Evolutionary conservation across 2,113 vertebrate genomes (phyloP).

Genomic region (Pagrus major): DNA sequence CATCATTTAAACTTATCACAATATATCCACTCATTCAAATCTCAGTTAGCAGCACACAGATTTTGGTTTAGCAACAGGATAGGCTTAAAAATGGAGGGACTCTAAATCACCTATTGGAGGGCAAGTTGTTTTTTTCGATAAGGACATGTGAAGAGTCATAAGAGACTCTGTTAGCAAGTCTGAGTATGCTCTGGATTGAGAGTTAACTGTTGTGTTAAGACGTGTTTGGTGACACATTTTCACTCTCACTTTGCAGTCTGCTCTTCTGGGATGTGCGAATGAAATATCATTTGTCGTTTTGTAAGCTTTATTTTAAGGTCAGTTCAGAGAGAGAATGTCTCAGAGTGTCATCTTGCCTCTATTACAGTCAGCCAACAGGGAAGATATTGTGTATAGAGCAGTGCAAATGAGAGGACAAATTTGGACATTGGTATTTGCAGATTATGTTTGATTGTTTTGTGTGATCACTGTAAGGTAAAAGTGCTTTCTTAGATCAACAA

Average conservation of each 20-base stretch:
- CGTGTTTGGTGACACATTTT: background rate
- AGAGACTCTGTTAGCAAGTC: too few species aligned
- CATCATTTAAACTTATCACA: too few species aligned
- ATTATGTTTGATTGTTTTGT: background rate
- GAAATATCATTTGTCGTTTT: background rate
- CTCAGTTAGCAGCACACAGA: too few species aligned
- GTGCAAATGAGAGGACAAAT: background rate
- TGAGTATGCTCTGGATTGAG: background rate
- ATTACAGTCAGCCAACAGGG: background rate
- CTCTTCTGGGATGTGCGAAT: slow-evolving; percentile 10
- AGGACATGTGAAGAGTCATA: too few species aligned
- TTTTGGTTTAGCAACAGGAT: too few species aligned
- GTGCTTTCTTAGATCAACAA: background rate
- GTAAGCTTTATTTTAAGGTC: slow-evolving; percentile 6
- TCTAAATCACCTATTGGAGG: too few species aligned
- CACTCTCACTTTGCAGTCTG: slow-evolving; percentile 7
- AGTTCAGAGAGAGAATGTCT: background rate
- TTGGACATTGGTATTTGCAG: background rate
- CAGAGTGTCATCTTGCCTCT: background rate
- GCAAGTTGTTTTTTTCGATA: too few species aligned
- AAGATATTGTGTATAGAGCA: background rate
- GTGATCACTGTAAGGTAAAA: background rate
- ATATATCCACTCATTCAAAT: too few species aligned
- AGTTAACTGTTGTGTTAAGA: background rate
- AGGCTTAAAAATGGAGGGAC: too few species aligned